Conservation (phyloP, 2,113 vertebrate species). For the Elgaria multicarinata region DNA sequence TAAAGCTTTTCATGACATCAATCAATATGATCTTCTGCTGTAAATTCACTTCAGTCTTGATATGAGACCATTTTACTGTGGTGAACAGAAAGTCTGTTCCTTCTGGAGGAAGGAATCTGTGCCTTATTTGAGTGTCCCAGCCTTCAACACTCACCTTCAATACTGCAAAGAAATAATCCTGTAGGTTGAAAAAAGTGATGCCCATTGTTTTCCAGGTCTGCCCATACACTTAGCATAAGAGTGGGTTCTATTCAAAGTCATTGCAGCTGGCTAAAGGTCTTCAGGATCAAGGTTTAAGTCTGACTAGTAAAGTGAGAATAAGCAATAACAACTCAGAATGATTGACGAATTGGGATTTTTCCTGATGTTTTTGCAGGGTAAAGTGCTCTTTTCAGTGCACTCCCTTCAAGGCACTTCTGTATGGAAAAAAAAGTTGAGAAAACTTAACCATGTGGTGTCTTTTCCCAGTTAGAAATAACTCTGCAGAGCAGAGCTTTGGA, state of each 20-base stretch:
- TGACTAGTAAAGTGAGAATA: background rate
- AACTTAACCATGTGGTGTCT: background rate
- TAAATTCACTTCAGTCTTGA: constrained; percentile 25
- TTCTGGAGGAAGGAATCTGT: constrained; percentile 3
- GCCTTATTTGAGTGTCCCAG: background rate
- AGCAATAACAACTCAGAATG: background rate
- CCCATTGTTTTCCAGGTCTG: background rate
- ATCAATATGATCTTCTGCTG: background rate
- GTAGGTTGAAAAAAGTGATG: background rate
- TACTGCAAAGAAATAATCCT: background rate
- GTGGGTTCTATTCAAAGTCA: background rate
- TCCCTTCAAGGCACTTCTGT: background rate
- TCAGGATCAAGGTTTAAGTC: background rate
- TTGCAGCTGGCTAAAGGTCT: background rate
- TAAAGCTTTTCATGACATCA: background rate
- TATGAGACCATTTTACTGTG: background rate
- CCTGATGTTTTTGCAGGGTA: background rate
- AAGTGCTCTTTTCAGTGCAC: background rate
- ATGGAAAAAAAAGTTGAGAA: background rate
- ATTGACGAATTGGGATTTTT: background rate
- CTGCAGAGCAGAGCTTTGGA: background rate
- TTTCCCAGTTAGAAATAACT: background rate
- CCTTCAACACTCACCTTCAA: constrained; percentile 4
- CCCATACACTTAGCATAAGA: background rate
- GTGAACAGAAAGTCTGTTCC: constrained; percentile 6